Evolutionary conservation across 2,113 vertebrate genomes (phyloP), one percentile per base, ranked within the genome.

Genomic region (Tretioscincus oriximinensis): DNA sequence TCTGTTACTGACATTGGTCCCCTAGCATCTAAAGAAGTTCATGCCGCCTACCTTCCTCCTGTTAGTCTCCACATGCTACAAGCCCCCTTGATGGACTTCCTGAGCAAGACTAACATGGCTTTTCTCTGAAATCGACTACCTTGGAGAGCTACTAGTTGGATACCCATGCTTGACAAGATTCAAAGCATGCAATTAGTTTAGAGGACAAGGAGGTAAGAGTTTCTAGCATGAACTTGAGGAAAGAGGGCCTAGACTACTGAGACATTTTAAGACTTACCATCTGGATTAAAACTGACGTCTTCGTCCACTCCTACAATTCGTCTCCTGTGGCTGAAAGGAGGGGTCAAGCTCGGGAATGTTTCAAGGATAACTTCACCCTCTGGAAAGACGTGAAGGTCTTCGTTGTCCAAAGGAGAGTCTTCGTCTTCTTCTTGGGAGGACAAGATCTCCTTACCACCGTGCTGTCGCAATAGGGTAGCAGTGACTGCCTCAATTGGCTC

Each of bases 301-400:
- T 96, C 97, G 9, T 97, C 97, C 87, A 96, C 95, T 0, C 92
- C 95, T 1, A 97, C 94, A 3, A 96, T 92, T 1, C 93, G 94
- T 6, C 92, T 92, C 47, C 93, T 93, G 0, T 82, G 93, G 82
- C 90, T 89, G 35, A 87, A 81, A 2, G 90, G 89, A 0, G 89
- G 84, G 1, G 72, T n/a, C 54, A 47, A 89, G 47, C 86, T 83
- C 0, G 85, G 79, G 84, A 83, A 68, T 45, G 85, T 51, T 26
- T 78, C 88, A 51, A 1, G 66, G 58, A 90, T 35, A 2, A 1
- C 45, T 0, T 86, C 81, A 31, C 78, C 35, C 0, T 35, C 2
- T 0, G 81, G 84, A 47, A 45, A 77, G 83, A 69, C 80, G 45
- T 63, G 22, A 49, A 2, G 83, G 73, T 84, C 67, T 3, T 92